These are phyloP conservation scores for Danionella cerebrum DNA, from an alignment of 2,113 vertebrate species.

Conservation along the genomic window DNA sequence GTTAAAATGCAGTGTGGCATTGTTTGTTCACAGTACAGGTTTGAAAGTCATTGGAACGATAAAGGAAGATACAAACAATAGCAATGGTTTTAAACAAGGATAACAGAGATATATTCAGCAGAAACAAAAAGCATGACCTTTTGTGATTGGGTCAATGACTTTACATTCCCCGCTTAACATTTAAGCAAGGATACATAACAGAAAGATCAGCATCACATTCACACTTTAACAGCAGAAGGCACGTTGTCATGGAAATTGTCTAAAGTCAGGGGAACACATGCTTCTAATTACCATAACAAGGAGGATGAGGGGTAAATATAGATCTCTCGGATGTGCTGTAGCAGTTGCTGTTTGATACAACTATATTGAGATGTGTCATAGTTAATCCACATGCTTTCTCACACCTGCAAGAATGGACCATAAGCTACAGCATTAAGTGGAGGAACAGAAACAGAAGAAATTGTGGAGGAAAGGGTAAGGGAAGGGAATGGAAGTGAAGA, in stretches of 20 bases:
- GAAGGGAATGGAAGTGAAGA: neutral
- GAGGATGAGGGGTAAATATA: slow-evolving; percentile 44
- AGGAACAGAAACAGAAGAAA: slow-evolving; percentile 21
- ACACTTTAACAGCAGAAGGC: slow-evolving; percentile 1
- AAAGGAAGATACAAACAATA: neutral
- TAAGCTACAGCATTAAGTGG: slow-evolving; percentile 23
- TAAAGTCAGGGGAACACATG: slow-evolving; percentile 28
- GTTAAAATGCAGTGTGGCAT: slow-evolving; percentile 24
- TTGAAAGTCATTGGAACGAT: neutral
- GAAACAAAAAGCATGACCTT: neutral
- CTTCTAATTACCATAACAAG: slow-evolving; percentile 36
- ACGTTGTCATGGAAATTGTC: slow-evolving; percentile 31
- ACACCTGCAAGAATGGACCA: slow-evolving; percentile 42
- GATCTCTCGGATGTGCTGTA: slow-evolving; percentile 33
- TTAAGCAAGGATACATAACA: neutral
- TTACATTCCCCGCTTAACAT: neutral
- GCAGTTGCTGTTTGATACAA: slow-evolving; percentile 39
- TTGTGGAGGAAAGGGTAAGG: neutral
- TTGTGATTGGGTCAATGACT: neutral
- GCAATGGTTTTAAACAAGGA: neutral
- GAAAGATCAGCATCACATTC: slow-evolving; percentile 8
- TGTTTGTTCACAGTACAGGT: slow-evolving; percentile 2
- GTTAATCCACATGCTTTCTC: slow-evolving; percentile 45
- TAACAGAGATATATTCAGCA: neutral
- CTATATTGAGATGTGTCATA: slow-evolving; percentile 39